Evolutionary conservation across 2,888 invertebrate species (phyloP), one percentile per base, ranked within the genome.

Genomic region (Pollenia amentaria): DNA sequence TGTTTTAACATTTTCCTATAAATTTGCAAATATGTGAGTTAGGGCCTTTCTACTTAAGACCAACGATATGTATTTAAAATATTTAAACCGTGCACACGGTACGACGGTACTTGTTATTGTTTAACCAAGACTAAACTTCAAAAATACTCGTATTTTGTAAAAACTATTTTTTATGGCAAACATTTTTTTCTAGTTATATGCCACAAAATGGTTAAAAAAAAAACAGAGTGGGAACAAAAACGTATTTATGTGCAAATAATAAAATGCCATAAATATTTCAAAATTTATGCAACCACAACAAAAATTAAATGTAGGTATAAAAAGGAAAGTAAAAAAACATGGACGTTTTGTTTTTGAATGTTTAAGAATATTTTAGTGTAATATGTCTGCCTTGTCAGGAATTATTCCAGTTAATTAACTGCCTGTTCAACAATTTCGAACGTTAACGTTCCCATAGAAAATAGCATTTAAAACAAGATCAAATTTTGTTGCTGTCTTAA

Each of bases 201-300:
- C 38, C 12, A 69, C 29, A 51, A 29, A 48, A 16, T 42, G 21
- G 7, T 1, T 10, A 16, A 21, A 16, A 16, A 42, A 8, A 40
- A 14, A 53, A 29, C 21, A 72, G 11, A 46, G 12, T 46, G 3
- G 10, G 12, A 12, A 46, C 12, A 46, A 57, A 21, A 57, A 14
- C 1, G 4, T 18, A 14, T 57, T 57, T 21, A 18, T 53, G n/a
- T 38, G 57, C 38, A 29, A 46, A 14, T 57, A 60, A 46, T 73
- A 10, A 57, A 29, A 57, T 60, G 16, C 46, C 57, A 46, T 46
- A 46, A 57, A 60, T 73, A 57, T 57, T 57, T 55, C 6, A 44
- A n/a, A 57, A 14, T 57, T 29, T 57, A 73, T 60, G 57, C 21
- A 73, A 29, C 44, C 46, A 42, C 42, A 73, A 16, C 14, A 46